Evolutionary conservation across 2,888 invertebrate species (phyloP), one percentile per base, ranked within the genome.

Genomic region (Julus scandinavius): DNA sequence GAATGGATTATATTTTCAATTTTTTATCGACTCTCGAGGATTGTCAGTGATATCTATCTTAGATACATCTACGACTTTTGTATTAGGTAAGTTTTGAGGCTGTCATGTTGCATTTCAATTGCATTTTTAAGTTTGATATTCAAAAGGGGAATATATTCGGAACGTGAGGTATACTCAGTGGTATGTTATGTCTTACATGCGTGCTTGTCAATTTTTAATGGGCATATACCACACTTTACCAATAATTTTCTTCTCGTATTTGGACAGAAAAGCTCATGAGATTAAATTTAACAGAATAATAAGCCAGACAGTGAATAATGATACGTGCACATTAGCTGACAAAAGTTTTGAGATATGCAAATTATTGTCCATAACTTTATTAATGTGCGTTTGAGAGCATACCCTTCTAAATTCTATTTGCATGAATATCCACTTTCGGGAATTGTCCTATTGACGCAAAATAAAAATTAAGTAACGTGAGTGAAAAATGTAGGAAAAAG

Each of bases 21-120:
- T 80, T 72, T 80, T 80, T 80, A 80, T 80, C 80, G 80, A 80
- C 80, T 80, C 80, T 80, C 15, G 80, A 80, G 80, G 80, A 80
- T 80, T 80, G 80, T 80, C 38, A 13, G 13, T 80, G 38, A 38
- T 80, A 80, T 80, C 38, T 72, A 72, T 80, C 38, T 80, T 80
- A 29, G 80, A 38, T 80, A 29, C 38, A 80, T 40, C 15, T 29
- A 80, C 29, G 38, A 80, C 80, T 38, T 38, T 80, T 13, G 63
- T 11, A 38, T 29, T 72, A 63, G 6, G 17, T 20, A 20, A 17
- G n/a, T 20, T 72, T 20, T 7, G 4, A 29, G 7, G 63, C 45
- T 45, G 20, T 72, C 20, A 15, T 80, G 38, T 15, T 40, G 80
- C 29, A 13, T 80, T 40, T 80, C 11, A 40, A 29, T 38, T 80